A percentile compares a stretch with the other conserved stretches of the same genome.
phyloP scores from a whole-genome alignment of 2,113 vertebrate genomes.

The Zootoca vivipara region DNA sequence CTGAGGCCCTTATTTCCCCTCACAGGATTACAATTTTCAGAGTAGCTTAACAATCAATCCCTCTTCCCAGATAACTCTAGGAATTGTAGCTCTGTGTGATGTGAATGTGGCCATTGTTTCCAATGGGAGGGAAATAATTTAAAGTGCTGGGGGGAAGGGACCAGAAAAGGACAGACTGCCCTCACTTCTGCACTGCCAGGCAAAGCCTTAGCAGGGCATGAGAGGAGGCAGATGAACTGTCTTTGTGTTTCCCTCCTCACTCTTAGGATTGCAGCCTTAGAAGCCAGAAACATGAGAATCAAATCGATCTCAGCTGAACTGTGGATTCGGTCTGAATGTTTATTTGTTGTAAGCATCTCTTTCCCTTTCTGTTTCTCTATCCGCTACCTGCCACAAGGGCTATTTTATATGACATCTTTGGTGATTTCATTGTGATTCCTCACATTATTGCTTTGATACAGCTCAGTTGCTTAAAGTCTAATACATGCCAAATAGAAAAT shows the following conservation, averaged over 20 bases:
- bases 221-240: neutral
- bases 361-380: neutral
- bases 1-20: too few species aligned
- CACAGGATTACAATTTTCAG: too few species aligned
- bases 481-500: slow-evolving; percentile 21
- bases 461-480: slow-evolving; percentile 28
- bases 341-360: neutral
- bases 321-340: neutral
- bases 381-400: neutral
- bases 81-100: too few species aligned
- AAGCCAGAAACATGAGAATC: slow-evolving; percentile 14
- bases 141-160: too few species aligned
- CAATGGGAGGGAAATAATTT: too few species aligned
- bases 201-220: too few species aligned
- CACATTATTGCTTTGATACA: slow-evolving; percentile 18
- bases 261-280: slow-evolving; percentile 16
- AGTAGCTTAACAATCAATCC: too few species aligned
- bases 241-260: neutral
- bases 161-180: too few species aligned
- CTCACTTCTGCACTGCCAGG: too few species aligned
- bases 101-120: too few species aligned
- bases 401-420: slow-evolving; percentile 9
- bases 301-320: slow-evolving; percentile 5
- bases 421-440: slow-evolving; percentile 12
- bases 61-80: too few species aligned